phyloP scores from a whole-genome alignment of 2,888 invertebrate species.

The Plagodis dolabraria region DNA sequence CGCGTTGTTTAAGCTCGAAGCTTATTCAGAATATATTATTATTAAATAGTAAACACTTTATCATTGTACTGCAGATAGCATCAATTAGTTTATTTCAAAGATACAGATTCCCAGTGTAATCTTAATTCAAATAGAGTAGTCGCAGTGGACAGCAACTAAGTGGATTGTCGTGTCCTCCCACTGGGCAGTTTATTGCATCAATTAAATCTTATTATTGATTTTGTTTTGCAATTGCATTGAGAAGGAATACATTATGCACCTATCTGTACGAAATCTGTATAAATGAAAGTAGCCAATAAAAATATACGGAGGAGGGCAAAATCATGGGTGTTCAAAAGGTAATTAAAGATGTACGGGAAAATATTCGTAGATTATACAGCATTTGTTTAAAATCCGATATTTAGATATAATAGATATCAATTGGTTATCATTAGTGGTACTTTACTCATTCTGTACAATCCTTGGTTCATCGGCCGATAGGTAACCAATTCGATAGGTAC shows the following conservation, averaged over 20 bases:
- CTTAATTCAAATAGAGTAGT: conserved; percentile 55
- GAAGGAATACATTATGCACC: neutral
- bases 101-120: conserved; percentile 25
- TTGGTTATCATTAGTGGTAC: too few relatives aligned
- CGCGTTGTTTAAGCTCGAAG: too few relatives aligned
- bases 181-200: conserved; percentile 55
- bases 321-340: too few relatives aligned
- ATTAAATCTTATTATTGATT: conserved; percentile 32
- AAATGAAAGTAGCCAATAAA: too few relatives aligned
- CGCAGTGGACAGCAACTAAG: conserved; percentile 54
- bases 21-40: neutral
- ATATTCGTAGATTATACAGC: too few relatives aligned
- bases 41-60: neutral
- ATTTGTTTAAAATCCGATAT: too few relatives aligned
- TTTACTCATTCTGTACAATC: too few relatives aligned
- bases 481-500: too few relatives aligned
- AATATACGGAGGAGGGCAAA: too few relatives aligned
- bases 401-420: too few relatives aligned
- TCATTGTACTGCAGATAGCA: neutral
- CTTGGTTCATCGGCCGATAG: too few relatives aligned
- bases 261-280: neutral
- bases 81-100: conserved; percentile 5
- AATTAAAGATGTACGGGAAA: too few relatives aligned
- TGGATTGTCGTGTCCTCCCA: conserved; percentile 67
- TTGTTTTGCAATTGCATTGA: conserved; percentile 58